Evolutionary conservation across 2,113 vertebrate genomes (phyloP).

Genomic region (Pseudonaja textilis): DNA sequence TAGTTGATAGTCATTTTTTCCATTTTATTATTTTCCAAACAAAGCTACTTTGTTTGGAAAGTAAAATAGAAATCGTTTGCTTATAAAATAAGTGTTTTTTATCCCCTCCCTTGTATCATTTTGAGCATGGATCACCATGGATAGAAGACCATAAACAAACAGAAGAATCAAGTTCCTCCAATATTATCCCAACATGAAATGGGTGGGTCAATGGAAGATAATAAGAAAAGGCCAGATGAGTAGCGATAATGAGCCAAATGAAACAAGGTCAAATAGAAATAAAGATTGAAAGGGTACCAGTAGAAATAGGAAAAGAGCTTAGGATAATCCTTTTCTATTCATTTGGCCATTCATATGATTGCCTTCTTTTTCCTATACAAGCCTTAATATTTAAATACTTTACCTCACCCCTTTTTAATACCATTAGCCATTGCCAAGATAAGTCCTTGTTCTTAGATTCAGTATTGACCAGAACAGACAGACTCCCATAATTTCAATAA

Average conservation of each 20-base stretch:
- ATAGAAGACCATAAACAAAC: not conserved
- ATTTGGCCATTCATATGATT: not conserved
- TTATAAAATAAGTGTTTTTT: not conserved
- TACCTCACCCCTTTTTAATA: not conserved
- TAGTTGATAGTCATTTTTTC: not conserved
- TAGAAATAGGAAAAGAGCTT: not conserved
- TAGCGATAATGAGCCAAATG: not conserved
- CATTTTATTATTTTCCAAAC: not conserved
- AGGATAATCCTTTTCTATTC: not conserved
- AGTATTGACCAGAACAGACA: not conserved
- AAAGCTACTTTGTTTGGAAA: not conserved
- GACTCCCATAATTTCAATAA: not conserved
- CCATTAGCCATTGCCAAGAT: not conserved
- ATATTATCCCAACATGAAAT: not conserved
- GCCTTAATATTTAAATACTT: not conserved
- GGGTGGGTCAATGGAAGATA: not conserved
- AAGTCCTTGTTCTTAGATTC: not conserved
- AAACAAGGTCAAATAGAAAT: not conserved
- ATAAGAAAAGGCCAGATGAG: not conserved
- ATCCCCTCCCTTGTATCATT: not conserved
- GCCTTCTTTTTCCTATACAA: not conserved
- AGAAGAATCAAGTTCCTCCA: not conserved
- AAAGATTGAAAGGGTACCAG: not conserved
- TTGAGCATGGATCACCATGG: not conserved
- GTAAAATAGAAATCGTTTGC: not conserved